phyloP scores from a whole-genome alignment of 2,888 invertebrate genomes.

The Ectobius pallidus region DNA sequence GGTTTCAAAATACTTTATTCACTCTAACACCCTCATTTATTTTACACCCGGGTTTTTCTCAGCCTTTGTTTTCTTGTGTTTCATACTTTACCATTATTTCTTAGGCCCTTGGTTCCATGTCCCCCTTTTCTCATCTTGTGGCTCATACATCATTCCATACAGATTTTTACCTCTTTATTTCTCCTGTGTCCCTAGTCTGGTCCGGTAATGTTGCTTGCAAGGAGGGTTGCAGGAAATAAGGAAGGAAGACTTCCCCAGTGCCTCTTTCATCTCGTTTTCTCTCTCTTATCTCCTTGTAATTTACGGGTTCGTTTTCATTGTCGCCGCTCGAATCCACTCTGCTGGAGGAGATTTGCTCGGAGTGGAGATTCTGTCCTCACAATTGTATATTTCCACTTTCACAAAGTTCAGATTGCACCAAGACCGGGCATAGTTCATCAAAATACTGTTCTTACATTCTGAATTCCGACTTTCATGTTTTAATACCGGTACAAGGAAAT shows the following conservation, averaged over 20 bases:
- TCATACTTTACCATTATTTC: background rate
- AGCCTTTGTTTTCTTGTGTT: background rate
- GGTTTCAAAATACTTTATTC: too few relatives aligned
- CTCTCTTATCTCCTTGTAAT: constrained; percentile 44
- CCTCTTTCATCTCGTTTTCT: constrained; percentile 47
- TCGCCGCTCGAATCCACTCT: constrained; percentile 43
- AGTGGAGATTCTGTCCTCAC: background rate
- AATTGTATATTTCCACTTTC: too few relatives aligned
- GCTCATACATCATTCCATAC: constrained; percentile 33
- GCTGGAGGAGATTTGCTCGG: background rate
- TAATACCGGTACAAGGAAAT: too few relatives aligned
- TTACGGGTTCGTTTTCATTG: constrained; percentile 42
- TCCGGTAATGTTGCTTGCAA: constrained; percentile 3
- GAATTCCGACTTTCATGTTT: too few relatives aligned
- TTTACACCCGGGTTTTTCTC: too few relatives aligned
- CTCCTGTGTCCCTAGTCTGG: constrained; percentile 8
- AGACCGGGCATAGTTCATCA: too few relatives aligned
- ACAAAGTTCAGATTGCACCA: too few relatives aligned
- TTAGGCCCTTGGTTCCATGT: background rate
- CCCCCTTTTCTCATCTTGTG: constrained; percentile 14
- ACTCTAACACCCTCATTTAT: too few relatives aligned
- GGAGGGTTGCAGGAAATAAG: background rate
- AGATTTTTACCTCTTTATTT: constrained; percentile 27
- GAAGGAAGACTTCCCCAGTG: constrained; percentile 31
- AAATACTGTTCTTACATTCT: too few relatives aligned